Evolutionary conservation across 1,140 invertebrate genomes (phyloP), one percentile per base, ranked within the genome.

Genomic region (Coenobita brevimanus): DNA sequence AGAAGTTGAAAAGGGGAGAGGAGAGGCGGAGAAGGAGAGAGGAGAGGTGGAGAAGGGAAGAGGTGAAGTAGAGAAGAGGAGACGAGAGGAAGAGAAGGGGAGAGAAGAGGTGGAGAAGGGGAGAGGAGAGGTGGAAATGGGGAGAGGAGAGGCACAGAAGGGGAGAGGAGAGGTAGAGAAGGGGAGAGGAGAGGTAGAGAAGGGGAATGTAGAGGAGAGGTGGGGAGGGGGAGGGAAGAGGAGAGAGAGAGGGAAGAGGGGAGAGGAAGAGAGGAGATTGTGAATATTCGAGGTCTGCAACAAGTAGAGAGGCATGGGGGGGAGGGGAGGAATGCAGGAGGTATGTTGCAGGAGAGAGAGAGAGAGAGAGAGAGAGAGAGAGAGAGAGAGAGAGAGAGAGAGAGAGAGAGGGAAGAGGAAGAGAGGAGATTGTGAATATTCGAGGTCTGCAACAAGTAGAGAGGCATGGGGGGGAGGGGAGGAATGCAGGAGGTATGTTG

Each of bases 301-400:
- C 8, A 0, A 1, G 10, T 15, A 46, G 15, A 21, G 1, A 46
- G 4, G 73, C 1, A 2, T 33, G 67, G 36, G 67, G 33, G 67
- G 36, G 67, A 71, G 67, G 33, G 67, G 33, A 30, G 33, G 67
- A 71, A 27, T 24, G 67, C 21, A 27, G 30, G 67, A 71, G 67
- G 30, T 17, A 71, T 17, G 30, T 17, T 24, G 67, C 21, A 27
- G 30, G 46, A 67, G 62, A 67, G 30, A 24, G 62, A 67, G 62
- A 67, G 62, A 67, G 62, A 75, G 30, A 75, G 30, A 43, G 30
- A 43, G 30, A 43, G 78, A 80, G 78, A 80, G 78, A 80, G 78
- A 80, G 78, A 80, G 46, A 80, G 78, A 80, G 78, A 80, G 78
- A 80, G 46, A 80, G 78, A 80, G 78, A 80, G 78, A 80, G 46